Conservation (phyloP, 2,797 vertebrate species). For the Hirundo rustica region DNA sequence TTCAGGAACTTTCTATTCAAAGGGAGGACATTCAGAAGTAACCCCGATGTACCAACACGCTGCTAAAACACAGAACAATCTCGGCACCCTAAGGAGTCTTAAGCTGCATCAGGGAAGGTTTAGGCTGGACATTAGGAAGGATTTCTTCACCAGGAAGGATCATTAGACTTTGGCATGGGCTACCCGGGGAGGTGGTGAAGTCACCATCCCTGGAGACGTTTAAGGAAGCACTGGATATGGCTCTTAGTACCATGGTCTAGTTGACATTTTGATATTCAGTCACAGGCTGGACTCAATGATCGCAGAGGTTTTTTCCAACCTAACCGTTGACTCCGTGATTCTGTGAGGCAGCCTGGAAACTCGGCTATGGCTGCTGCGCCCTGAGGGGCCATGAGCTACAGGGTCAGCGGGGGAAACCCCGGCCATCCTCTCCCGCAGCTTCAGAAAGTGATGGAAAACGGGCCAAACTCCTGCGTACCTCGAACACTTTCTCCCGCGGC, state of each 20-base stretch:
- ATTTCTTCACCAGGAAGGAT: neutral
- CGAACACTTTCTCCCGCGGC: neutral
- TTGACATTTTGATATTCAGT: neutral
- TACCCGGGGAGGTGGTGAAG: neutral
- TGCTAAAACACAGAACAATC: accelerated
- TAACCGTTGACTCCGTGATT: neutral
- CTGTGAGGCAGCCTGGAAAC: no score
- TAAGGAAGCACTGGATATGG: neutral
- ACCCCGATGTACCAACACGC: accelerated
- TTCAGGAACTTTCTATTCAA: accelerated
- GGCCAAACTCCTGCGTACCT: no score
- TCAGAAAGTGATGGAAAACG: accelerated
- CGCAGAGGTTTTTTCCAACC: neutral
- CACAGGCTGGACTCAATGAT: no score
- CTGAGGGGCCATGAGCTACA: accelerated
- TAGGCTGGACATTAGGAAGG: neutral
- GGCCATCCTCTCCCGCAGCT: accelerated
- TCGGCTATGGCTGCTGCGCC: accelerated
- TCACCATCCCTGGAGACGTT: neutral
- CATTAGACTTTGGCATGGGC: neutral
- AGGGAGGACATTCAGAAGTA: no score
- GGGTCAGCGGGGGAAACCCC: accelerated
- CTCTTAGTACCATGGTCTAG: neutral
- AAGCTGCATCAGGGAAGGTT: neutral
- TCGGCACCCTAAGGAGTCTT: accelerated